Evolutionary conservation across 2,797 vertebrate genomes (phyloP).

Genomic region (Hafferia zeledoni): DNA sequence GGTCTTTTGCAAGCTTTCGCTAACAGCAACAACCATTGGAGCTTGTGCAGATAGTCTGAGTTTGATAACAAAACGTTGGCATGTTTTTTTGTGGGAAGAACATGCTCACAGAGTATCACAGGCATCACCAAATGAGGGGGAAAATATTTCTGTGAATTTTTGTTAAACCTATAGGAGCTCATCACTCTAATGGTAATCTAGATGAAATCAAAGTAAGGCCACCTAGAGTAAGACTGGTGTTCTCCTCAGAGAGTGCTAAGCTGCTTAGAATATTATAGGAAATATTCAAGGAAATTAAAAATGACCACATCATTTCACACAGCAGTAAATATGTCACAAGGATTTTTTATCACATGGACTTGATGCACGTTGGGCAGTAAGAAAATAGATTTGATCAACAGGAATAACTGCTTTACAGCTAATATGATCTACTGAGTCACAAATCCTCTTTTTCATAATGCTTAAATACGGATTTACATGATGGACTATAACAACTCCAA

Average conservation of each 20-base stretch:
- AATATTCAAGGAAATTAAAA: slow-evolving; percentile 47
- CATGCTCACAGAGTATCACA: neutral
- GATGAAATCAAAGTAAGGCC: neutral
- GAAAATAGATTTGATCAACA: slow-evolving; percentile 60
- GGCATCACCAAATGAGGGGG: rapidly evolving
- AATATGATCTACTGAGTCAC: slow-evolving; percentile 61
- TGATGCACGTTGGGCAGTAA: neutral
- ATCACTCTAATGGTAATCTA: neutral
- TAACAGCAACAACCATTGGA: neutral
- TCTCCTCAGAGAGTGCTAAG: neutral
- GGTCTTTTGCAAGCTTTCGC: neutral
- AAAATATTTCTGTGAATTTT: neutral
- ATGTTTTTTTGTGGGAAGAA: neutral
- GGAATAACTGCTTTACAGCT: slow-evolving; percentile 27
- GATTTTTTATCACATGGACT: slow-evolving; percentile 35
- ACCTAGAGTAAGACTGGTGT: neutral
- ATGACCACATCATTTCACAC: slow-evolving; percentile 48
- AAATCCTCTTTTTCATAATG: slow-evolving; percentile 64
- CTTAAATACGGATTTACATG: slow-evolving; percentile 60
- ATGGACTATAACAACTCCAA: slow-evolving; percentile 60
- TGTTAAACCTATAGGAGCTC: neutral
- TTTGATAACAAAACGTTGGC: neutral
- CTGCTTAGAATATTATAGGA: neutral
- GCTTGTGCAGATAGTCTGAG: neutral
- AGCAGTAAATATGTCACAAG: slow-evolving; percentile 51